A percentile compares a stretch with the other conserved stretches of the same genome.
These are phyloP conservation scores for Pelosia muscerda DNA, from an alignment of 2,888 invertebrate genomes.

Conservation along the genomic window DNA sequence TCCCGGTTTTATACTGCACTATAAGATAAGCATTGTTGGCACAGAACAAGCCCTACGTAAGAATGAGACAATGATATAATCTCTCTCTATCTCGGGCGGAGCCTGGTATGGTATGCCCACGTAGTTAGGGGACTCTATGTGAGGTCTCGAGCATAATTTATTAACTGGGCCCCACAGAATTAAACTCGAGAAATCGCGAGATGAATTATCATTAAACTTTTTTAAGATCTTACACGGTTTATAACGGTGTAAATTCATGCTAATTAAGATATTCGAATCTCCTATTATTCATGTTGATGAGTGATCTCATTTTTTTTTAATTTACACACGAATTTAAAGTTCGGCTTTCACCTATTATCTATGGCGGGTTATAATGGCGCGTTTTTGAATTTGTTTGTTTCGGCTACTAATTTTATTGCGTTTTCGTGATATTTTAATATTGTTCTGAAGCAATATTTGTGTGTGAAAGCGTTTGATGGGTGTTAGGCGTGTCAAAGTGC, in stretches of 20 bases:
- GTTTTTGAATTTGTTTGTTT: slow-evolving; percentile 62
- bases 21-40: slow-evolving; percentile 42
- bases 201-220: slow-evolving; percentile 69
- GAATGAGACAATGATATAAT: slow-evolving; percentile 37
- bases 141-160: slow-evolving; percentile 83
- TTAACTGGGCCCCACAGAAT: slow-evolving; percentile 82
- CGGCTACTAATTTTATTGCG: slow-evolving; percentile 65
- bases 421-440: slow-evolving; percentile 66
- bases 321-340: slow-evolving; percentile 47
- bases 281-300: slow-evolving; percentile 63
- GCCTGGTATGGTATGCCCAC: slow-evolving; percentile 71
- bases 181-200: slow-evolving; percentile 66
- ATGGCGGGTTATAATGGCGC: slow-evolving; percentile 52
- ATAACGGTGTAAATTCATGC: slow-evolving; percentile 67
- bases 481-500: slow-evolving; percentile 52
- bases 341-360: slow-evolving; percentile 55
- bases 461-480: slow-evolving; percentile 44
- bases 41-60: slow-evolving; percentile 29
- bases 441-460: slow-evolving; percentile 44
- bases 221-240: slow-evolving; percentile 53
- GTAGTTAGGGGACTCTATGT: slow-evolving; percentile 78
- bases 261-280: slow-evolving; percentile 73
- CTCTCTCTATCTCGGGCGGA: slow-evolving; percentile 73
- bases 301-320: slow-evolving; percentile 55
- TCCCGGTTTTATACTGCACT: slow-evolving; percentile 45